Evolutionary conservation across 2,113 vertebrate genomes (phyloP).

Genomic region (Colius striatus): DNA sequence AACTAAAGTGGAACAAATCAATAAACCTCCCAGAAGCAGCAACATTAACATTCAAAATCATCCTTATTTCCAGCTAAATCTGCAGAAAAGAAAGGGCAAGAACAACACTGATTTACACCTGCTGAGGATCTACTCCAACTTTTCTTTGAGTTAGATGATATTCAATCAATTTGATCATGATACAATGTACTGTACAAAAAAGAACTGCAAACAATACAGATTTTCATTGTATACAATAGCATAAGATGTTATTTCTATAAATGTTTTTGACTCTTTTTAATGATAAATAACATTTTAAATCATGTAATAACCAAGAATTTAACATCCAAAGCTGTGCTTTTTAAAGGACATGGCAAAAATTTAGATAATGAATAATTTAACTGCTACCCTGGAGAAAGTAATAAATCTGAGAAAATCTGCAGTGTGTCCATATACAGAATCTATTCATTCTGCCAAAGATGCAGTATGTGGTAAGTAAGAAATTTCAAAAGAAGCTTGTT

Average conservation of each 20-base stretch:
- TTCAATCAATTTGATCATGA: background rate
- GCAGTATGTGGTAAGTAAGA: background rate
- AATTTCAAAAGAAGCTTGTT: background rate
- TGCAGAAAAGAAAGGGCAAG: conserved; percentile 34
- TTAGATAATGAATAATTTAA: conserved; percentile 2
- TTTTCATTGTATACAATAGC: background rate
- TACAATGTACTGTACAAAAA: background rate
- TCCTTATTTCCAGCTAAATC: conserved; percentile 16
- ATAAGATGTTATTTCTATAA: background rate
- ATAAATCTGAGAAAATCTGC: conserved; percentile 3
- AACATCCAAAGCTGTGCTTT: background rate
- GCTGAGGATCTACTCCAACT: background rate
- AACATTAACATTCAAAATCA: conserved; percentile 47
- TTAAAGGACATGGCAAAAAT: background rate
- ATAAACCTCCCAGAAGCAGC: conserved; percentile 43
- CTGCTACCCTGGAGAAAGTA: background rate
- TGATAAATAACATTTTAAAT: background rate
- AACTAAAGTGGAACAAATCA: conserved; percentile 52
- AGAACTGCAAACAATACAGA: conserved; percentile 18
- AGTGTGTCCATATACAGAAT: background rate
- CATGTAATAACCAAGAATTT: background rate
- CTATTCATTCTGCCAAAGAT: background rate
- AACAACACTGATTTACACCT: conserved; percentile 41
- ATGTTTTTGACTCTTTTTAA: background rate
- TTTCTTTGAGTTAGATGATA: background rate